These are phyloP conservation scores for Buphagus erythrorhynchus DNA, from an alignment of 2,797 vertebrate genomes.

Conservation along the genomic window DNA sequence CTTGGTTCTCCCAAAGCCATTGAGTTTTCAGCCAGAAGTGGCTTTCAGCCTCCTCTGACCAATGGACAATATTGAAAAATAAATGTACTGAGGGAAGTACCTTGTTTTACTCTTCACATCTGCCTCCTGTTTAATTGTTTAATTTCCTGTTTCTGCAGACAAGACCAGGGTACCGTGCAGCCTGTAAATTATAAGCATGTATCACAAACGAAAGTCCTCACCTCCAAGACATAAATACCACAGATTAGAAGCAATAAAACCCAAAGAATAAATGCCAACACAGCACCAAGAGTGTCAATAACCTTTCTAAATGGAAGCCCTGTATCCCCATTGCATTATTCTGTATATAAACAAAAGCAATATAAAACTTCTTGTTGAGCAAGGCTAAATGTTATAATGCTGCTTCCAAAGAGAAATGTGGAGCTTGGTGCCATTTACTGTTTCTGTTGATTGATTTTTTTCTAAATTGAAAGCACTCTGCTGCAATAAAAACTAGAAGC, in stretches of 20 bases:
- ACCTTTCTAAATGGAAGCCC: conserved; percentile 3
- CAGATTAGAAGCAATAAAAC: conserved; percentile 42
- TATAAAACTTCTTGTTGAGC: conserved; percentile 35
- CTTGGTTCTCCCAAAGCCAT: neutral
- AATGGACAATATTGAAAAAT: neutral
- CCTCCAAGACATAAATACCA: conserved; percentile 45
- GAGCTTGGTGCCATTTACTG: neutral
- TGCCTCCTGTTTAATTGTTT: conserved; percentile 12
- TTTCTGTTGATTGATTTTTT: conserved; percentile 39
- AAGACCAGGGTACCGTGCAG: neutral
- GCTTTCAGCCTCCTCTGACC: neutral
- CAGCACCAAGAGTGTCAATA: conserved; percentile 9
- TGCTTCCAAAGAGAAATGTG: neutral
- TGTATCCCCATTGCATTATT: neutral
- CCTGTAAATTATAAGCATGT: neutral
- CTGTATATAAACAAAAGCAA: conserved; percentile 17
- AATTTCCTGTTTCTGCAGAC: conserved; percentile 20
- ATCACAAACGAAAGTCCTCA: conserved; percentile 9
- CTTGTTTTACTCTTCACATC: neutral
- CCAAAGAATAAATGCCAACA: conserved; percentile 41
- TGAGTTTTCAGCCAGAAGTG: neutral
- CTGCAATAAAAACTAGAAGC: neutral
- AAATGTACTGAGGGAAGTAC: neutral
- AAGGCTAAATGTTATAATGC: neutral
- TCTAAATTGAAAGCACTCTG: conserved; percentile 7